These are phyloP conservation scores for Tupiocoris notatus DNA, from an alignment of 2,888 invertebrate genomes.

Conservation along the genomic window DNA sequence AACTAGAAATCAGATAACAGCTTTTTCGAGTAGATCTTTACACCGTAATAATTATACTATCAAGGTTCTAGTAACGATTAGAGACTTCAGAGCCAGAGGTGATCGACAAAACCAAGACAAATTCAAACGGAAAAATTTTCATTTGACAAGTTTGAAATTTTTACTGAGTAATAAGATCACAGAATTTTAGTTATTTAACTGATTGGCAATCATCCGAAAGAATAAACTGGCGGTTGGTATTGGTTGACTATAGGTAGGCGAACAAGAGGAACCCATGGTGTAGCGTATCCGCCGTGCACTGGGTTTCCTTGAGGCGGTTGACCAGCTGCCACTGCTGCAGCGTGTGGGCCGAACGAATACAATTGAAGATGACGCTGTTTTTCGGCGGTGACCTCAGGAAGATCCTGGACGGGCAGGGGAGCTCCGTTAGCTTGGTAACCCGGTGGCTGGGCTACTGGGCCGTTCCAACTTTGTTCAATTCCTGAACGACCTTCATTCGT, in stretches of 20 bases:
- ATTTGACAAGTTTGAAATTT: too few species aligned
- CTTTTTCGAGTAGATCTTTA: too few species aligned
- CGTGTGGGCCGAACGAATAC: constrained; percentile 29
- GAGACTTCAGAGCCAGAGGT: too few species aligned
- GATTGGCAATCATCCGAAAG: neutral
- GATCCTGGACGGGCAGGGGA: constrained; percentile 45
- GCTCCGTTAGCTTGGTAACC: constrained; percentile 44
- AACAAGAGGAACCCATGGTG: constrained; percentile 22
- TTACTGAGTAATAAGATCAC: too few species aligned
- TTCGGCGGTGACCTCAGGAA: constrained; percentile 48
- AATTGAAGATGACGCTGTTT: constrained; percentile 46
- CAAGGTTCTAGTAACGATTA: too few species aligned
- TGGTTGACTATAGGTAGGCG: constrained; percentile 52
- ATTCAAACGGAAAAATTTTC: too few species aligned
- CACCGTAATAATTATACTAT: too few species aligned
- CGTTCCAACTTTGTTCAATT: constrained; percentile 21
- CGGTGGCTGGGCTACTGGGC: constrained; percentile 45
- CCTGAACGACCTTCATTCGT: neutral
- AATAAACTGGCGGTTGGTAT: neutral
- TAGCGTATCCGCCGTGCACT: constrained; percentile 15
- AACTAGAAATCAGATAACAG: too few species aligned
- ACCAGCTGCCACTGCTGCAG: constrained; percentile 27
- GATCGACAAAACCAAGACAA: too few species aligned
- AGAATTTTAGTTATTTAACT: too few species aligned
- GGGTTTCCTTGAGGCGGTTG: neutral